phyloP scores from a whole-genome alignment of 2,797 vertebrate genomes.

The Percopsis omiscomaycus region DNA sequence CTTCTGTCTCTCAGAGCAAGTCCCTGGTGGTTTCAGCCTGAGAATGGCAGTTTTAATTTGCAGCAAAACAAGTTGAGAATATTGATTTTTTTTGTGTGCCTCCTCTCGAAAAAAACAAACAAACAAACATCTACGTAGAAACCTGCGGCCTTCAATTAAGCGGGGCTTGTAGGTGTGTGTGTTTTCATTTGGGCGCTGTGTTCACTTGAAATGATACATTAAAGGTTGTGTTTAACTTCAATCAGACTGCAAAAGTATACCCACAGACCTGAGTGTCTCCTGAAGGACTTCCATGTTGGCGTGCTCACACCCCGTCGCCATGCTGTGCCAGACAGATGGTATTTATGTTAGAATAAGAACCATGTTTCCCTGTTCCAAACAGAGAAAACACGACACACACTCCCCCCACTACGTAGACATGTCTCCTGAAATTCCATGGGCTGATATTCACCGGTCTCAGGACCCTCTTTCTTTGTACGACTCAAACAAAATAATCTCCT shows the following conservation, averaged over 20 bases:
- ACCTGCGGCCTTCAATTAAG: slow-evolving; percentile 88
- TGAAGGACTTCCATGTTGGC: slow-evolving; percentile 66
- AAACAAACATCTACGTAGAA: slow-evolving; percentile 73
- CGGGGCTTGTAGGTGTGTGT: slow-evolving; percentile 82
- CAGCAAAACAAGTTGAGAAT: slow-evolving; percentile 79
- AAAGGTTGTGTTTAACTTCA: slow-evolving; percentile 86
- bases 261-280: slow-evolving; percentile 80
- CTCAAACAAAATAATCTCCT: slow-evolving; percentile 19
- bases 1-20: slow-evolving; percentile 45
- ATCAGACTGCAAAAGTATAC: slow-evolving; percentile 86
- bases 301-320: slow-evolving; percentile 54
- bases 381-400: slow-evolving; percentile 50
- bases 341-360: slow-evolving; percentile 74
- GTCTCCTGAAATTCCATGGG: slow-evolving; percentile 58
- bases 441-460: slow-evolving; percentile 54
- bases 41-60: slow-evolving; percentile 81
- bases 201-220: slow-evolving; percentile 89
- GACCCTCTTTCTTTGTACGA: slow-evolving; percentile 45
- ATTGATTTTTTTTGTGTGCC: slow-evolving; percentile 76
- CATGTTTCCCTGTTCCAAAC: slow-evolving; percentile 61
- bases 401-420: slow-evolving; percentile 61
- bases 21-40: slow-evolving; percentile 63
- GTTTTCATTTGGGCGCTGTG: slow-evolving; percentile 82
- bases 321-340: slow-evolving; percentile 70
- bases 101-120: slow-evolving; percentile 44